Base-by-base conservation (phyloP, 2,888 invertebrate genomes). In the Mycalesis mineus region DNA sequence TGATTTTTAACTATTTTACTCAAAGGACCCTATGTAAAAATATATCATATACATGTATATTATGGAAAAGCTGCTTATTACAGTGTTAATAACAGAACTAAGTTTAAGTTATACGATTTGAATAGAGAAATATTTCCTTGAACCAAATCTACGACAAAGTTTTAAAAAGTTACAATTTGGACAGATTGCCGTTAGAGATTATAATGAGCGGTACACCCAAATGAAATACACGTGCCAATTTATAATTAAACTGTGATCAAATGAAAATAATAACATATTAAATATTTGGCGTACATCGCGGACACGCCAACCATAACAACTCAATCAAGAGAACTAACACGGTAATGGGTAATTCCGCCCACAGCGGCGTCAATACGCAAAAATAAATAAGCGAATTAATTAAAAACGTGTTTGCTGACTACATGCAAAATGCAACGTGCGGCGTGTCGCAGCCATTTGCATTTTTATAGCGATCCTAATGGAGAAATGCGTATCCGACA, bases 331-430 rank as follows among this genome's bases (percentile, higher is more conserved):
- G 36, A 37, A 55, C 49, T 51, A 57, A 60, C 58, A 55, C 11
- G 14, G 58, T 62, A 62, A 67, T 64, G 62, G 65, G 63, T 63
- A 65, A 58, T 64, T 57, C 55, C 41, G 60, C 59, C 64, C 64
- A 56, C 58, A 64, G 65, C 57, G 57, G 60, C 65, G 58, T 66
- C 68, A 68, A 66, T 65, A 63, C 65, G 56, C 69, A 73, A 75
- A 81, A 52, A 52, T 75, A 79, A 81, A 81, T 80, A 78, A 78
- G 75, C 67, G 77, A 75, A 82, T 84, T 84, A 84, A 84, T 84
- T 84, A 83, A 84, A 82, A 82, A 76, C 75, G 69, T 81, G 82
- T 83, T 82, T 74, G 72, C 71, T 75, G 77, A 77, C 81, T 77
- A 77, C 77, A 80, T 75, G 79, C 75, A 77, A 72, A 73, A 68